A percentile compares a stretch with the other conserved stretches of the same genome.
Evolutionary conservation across 2,113 vertebrate genomes (phyloP).

Genomic region (Cavia aperea): DNA sequence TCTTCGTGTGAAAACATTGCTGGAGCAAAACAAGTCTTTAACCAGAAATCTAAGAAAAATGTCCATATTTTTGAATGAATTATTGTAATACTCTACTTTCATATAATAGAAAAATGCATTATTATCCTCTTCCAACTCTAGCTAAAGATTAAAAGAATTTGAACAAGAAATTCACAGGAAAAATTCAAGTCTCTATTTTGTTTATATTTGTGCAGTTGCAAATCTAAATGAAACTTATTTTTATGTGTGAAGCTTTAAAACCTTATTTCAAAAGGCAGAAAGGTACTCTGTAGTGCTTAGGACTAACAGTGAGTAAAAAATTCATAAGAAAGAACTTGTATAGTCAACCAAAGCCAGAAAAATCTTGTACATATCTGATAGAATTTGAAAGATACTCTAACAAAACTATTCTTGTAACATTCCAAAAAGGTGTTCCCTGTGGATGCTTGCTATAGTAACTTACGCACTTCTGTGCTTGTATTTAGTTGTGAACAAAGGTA

Average conservation of each 20-base stretch:
- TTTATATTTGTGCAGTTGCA: not conserved
- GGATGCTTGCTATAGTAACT: not conserved
- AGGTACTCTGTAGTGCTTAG: not conserved
- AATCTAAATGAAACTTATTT: not conserved
- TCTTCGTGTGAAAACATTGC: not conserved
- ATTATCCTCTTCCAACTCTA: not conserved
- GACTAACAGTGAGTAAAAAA: not conserved
- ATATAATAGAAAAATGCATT: not conserved
- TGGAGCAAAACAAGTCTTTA: not conserved
- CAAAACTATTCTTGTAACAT: not conserved
- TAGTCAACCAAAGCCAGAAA: not conserved
- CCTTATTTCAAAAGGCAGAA: not conserved
- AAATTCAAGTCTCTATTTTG: not conserved
- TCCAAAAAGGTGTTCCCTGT: not conserved
- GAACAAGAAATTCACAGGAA: not conserved
- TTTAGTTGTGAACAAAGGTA: not conserved
- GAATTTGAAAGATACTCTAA: not conserved
- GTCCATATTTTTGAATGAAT: not conserved
- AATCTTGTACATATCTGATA: not conserved
- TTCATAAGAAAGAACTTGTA: not conserved
- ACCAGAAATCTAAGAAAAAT: constrained; percentile 9
- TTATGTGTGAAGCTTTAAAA: not conserved
- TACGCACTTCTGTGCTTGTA: not conserved
- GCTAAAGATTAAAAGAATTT: not conserved
- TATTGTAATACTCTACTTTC: constrained; percentile 15